These are phyloP conservation scores for Aspidiotus rigidus DNA, from an alignment of 2,888 invertebrate genomes.

Conservation along the genomic window DNA sequence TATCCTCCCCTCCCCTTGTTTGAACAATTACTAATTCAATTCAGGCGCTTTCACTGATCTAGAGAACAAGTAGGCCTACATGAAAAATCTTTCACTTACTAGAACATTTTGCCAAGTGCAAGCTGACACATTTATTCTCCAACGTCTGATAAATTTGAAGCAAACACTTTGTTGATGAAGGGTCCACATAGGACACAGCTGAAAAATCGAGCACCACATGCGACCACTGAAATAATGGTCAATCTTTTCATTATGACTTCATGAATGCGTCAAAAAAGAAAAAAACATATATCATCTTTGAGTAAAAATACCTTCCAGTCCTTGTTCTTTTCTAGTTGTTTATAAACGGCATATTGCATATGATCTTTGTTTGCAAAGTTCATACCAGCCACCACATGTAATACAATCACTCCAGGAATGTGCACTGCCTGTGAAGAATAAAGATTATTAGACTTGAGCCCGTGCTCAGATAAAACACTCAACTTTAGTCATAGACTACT, in stretches of 20 bases:
- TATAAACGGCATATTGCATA: slow-evolving; percentile 37
- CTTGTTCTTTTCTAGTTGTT: slow-evolving; percentile 17
- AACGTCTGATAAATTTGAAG: slow-evolving; percentile 38
- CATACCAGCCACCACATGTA: slow-evolving; percentile 40
- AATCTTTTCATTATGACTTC: neutral
- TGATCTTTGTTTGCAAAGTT: slow-evolving; percentile 42
- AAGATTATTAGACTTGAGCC: neutral
- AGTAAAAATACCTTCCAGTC: slow-evolving; percentile 17
- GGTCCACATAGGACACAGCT: slow-evolving; percentile 41
- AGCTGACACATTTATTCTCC: slow-evolving; percentile 33
- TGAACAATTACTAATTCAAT: too few species aligned
- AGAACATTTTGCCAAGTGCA: slow-evolving; percentile 39
- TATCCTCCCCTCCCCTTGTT: too few species aligned
- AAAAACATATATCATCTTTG: too few species aligned
- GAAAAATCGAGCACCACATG: slow-evolving; percentile 41
- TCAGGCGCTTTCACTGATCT: too few species aligned
- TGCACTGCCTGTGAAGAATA: slow-evolving; percentile 36
- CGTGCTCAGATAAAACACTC: too few species aligned
- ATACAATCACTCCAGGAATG: slow-evolving; percentile 38
- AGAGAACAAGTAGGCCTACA: too few species aligned
- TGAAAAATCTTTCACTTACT: slow-evolving; percentile 36
- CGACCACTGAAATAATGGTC: neutral
- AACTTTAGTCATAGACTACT: too few species aligned
- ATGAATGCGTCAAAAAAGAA: neutral
- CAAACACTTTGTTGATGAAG: slow-evolving; percentile 40